These are phyloP conservation scores for Wasmannia auropunctata DNA, from an alignment of 1,140 invertebrate genomes.

Conservation along the genomic window DNA sequence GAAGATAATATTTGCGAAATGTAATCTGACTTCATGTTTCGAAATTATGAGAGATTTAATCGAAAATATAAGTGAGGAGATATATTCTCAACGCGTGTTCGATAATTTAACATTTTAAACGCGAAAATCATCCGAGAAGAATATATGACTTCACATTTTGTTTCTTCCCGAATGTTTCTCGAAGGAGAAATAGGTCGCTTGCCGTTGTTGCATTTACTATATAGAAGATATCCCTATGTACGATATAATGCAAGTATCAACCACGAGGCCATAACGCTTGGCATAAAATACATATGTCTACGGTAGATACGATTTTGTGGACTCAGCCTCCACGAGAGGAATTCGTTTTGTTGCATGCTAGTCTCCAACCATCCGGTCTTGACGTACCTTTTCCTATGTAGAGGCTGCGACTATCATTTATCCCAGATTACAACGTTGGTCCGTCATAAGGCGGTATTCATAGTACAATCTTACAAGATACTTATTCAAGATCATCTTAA, in stretches of 20 bases:
- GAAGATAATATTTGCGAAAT: background rate
- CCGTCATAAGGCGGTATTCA: background rate
- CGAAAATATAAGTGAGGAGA: background rate
- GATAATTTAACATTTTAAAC: constrained; percentile 23
- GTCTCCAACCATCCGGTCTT: constrained; percentile 3
- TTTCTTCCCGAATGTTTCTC: constrained; percentile 49
- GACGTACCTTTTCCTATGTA: constrained; percentile 20
- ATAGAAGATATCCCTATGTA: constrained; percentile 46
- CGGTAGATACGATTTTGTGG: constrained; percentile 63
- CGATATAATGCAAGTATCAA: constrained; percentile 68
- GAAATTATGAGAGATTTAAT: constrained; percentile 13
- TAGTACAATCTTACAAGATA: background rate
- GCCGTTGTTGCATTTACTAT: constrained; percentile 45
- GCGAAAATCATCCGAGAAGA: constrained; percentile 17
- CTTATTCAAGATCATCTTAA: background rate
- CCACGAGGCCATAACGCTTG: constrained; percentile 56
- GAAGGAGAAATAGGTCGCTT: constrained; percentile 56
- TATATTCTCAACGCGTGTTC: background rate
- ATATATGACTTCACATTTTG: constrained; percentile 34
- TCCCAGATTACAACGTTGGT: constrained; percentile 20
- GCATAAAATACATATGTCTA: constrained; percentile 71
- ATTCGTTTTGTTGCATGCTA: constrained; percentile 50
- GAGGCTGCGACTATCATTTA: constrained; percentile 27
- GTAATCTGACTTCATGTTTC: background rate
- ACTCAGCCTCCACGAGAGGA: constrained; percentile 43